Evolutionary conservation across 1,140 invertebrate species (phyloP).

Genomic region (Brachionus rubens): DNA sequence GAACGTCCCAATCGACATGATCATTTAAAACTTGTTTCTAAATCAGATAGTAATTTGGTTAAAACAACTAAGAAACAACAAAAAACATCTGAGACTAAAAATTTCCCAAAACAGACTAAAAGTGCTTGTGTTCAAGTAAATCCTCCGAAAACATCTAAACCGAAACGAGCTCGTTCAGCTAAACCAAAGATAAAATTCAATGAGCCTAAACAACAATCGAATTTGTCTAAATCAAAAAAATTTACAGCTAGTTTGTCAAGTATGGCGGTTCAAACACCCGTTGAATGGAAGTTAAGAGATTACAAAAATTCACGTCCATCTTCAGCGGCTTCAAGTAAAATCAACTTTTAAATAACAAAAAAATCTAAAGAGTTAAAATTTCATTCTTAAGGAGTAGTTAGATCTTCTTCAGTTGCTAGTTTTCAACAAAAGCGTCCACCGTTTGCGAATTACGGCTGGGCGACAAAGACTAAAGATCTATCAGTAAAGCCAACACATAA

Average conservation of each 20-base stretch:
- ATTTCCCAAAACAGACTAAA: neutral
- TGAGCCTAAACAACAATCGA: neutral
- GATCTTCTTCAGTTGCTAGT: constrained; percentile 9
- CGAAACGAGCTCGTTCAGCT: neutral
- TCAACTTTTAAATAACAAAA: neutral
- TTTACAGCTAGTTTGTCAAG: constrained; percentile 18
- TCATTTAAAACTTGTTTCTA: constrained; percentile 11
- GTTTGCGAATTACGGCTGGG: constrained; percentile 45
- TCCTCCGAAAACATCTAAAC: neutral
- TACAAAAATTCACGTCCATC: constrained; percentile 12
- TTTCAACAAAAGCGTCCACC: constrained; percentile 35
- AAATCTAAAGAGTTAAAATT: neutral
- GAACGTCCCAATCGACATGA: constrained; percentile 28
- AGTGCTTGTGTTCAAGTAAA: constrained; percentile 1
- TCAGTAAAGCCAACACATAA: constrained; percentile 41
- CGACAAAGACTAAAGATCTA: constrained; percentile 20
- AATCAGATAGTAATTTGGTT: neutral
- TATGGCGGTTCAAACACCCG: constrained; percentile 40
- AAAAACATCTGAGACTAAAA: neutral
- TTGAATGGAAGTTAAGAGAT: constrained; percentile 33
- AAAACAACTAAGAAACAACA: neutral
- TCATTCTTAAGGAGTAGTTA: neutral
- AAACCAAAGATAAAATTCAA: constrained; percentile 18
- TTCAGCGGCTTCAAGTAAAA: neutral
- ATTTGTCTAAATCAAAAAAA: constrained; percentile 19